A percentile compares a stretch with the other conserved stretches of the same genome.
Evolutionary conservation across 2,797 vertebrate species (phyloP).

Genomic region (Otolemur crassicaudatus): DNA sequence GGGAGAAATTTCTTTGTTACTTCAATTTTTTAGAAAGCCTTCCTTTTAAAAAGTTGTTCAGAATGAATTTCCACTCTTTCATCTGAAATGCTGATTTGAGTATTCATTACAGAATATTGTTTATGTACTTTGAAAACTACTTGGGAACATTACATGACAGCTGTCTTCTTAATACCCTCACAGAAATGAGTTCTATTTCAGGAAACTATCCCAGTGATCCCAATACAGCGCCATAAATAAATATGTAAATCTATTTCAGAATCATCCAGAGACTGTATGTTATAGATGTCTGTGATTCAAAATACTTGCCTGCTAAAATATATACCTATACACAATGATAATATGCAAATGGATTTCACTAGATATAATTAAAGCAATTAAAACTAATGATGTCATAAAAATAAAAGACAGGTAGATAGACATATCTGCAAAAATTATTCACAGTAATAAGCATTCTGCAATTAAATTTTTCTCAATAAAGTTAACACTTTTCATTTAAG

Average conservation of each 20-base stretch:
- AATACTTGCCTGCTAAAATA: conserved; percentile 69
- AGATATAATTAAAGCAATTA: conserved; percentile 77
- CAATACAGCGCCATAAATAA: conserved; percentile 75
- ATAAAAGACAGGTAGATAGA: conserved; percentile 74
- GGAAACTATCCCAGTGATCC: conserved; percentile 74
- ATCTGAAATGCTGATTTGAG: conserved; percentile 78
- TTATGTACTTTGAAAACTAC: conserved; percentile 74
- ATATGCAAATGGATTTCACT: conserved; percentile 65
- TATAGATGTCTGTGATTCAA: conserved; percentile 71
- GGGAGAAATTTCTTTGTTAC: not conserved
- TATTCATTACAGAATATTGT: conserved; percentile 80
- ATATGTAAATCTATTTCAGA: conserved; percentile 78
- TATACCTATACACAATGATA: conserved; percentile 71
- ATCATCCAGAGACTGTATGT: conserved; percentile 75
- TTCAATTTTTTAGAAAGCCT: conserved; percentile 51
- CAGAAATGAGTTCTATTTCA: conserved; percentile 81
- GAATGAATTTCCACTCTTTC: conserved; percentile 64
- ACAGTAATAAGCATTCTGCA: conserved; percentile 50
- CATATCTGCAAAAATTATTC: conserved; percentile 52
- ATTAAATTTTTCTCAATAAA: conserved; percentile 73
- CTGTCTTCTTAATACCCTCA: conserved; percentile 75
- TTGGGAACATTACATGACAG: conserved; percentile 78
- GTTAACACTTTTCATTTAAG: conserved; percentile 61
- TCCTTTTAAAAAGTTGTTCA: conserved; percentile 63
- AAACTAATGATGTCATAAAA: conserved; percentile 75